These are phyloP conservation scores for Neosilurus hyrtlii DNA, from an alignment of 2,797 vertebrate genomes.

Conservation along the genomic window DNA sequence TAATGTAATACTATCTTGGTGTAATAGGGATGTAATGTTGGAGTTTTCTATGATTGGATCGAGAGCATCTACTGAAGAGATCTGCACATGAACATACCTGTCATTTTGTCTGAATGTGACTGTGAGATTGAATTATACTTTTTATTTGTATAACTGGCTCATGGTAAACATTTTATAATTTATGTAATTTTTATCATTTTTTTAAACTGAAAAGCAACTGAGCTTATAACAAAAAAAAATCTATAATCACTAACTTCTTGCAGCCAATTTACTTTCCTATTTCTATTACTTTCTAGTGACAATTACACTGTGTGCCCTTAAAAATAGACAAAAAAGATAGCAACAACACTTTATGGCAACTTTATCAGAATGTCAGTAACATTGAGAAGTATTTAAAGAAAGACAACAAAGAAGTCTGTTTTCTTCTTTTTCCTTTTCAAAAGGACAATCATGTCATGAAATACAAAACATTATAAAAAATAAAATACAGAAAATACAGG, in stretches of 20 bases:
- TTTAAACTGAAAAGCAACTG: background rate
- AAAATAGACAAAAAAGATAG: background rate
- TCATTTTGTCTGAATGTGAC: background rate
- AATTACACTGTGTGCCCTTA: background rate
- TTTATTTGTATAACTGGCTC: slow-evolving; percentile 13
- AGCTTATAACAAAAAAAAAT: slow-evolving; percentile 9
- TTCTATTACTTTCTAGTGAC: background rate
- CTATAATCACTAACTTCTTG: background rate
- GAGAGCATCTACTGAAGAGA: background rate
- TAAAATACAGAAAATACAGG: slow-evolving; percentile 2
- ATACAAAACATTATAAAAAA: slow-evolving; percentile 11
- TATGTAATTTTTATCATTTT: background rate
- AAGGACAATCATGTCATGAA: slow-evolving; percentile 14
- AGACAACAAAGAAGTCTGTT: background rate
- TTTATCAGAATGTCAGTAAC: slow-evolving; percentile 18
- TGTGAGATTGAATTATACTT: slow-evolving; percentile 18
- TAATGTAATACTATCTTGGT: background rate
- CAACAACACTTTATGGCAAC: slow-evolving; percentile 11
- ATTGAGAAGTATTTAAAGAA: slow-evolving; percentile 7
- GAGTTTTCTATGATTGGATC: background rate
- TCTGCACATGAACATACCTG: background rate
- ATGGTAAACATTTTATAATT: slow-evolving; percentile 4
- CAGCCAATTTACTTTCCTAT: too few species aligned
- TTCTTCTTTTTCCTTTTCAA: slow-evolving; percentile 24
- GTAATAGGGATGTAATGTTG: background rate